These are phyloP conservation scores for Drosophila formosana DNA, from an alignment of 2,888 invertebrate genomes.

Conservation along the genomic window DNA sequence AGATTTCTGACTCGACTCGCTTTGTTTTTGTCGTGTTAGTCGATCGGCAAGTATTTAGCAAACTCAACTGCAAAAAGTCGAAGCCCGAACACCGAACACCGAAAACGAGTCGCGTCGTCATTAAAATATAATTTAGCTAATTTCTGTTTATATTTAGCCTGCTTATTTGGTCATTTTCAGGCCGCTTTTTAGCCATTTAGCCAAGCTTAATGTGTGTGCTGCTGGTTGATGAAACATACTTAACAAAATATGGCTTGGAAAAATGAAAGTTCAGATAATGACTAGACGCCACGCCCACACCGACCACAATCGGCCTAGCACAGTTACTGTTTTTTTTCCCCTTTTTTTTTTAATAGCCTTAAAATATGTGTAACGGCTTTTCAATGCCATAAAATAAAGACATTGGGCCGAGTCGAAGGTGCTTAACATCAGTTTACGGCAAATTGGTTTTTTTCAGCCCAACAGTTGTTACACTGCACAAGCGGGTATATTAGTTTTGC, in stretches of 20 bases:
- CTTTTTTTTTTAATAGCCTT: not conserved
- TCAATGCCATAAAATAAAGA: conserved; percentile 17
- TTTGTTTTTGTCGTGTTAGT: not conserved
- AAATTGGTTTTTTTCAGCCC: not conserved
- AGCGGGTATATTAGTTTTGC: not conserved
- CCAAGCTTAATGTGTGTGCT: conserved; percentile 12
- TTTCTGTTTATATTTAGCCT: conserved; percentile 45
- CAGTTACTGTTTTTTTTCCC: not conserved
- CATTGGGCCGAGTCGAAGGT: conserved; percentile 4
- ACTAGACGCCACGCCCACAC: conserved; percentile 43
- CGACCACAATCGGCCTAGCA: not conserved
- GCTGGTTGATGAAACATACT: conserved; percentile 21
- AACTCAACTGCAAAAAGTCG: conserved; percentile 7
- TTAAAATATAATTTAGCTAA: conserved; percentile 72
- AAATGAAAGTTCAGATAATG: conserved; percentile 47
- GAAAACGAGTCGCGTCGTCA: conserved; percentile 40
- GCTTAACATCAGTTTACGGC: conserved; percentile 7
- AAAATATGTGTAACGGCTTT: conserved; percentile 13
- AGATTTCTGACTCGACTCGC: not conserved
- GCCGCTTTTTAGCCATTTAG: conserved; percentile 32
- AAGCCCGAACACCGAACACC: not conserved
- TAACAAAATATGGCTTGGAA: conserved; percentile 1
- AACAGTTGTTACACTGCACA: not conserved
- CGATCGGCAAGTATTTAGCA: conserved; percentile 31
- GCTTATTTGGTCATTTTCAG: conserved; percentile 4